Evolutionary conservation across 2,888 invertebrate genomes (phyloP).

Genomic region (Netelia virgata): DNA sequence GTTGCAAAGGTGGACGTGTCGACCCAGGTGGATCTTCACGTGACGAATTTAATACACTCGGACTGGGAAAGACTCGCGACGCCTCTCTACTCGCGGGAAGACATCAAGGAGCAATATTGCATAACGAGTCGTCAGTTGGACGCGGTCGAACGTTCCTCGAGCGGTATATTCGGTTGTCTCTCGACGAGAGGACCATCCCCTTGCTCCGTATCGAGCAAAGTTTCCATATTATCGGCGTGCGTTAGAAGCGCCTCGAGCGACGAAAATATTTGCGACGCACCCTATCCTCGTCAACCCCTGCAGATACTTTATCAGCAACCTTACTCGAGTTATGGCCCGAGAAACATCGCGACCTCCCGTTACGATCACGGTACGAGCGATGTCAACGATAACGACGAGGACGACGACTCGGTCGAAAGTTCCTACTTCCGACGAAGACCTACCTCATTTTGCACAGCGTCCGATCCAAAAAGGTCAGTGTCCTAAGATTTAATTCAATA

Average conservation of each 20-base stretch:
- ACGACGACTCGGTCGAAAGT: constrained; percentile 91
- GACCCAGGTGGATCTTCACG: constrained; percentile 84
- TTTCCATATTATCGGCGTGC: constrained; percentile 94
- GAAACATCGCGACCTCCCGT: constrained; percentile 62
- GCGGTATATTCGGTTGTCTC: constrained; percentile 94
- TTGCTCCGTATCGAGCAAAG: constrained; percentile 86
- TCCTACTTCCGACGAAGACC: constrained; percentile 93
- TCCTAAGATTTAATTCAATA: neutral
- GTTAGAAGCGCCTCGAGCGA: constrained; percentile 95
- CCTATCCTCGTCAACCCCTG: constrained; percentile 88
- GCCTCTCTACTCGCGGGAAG: constrained; percentile 93
- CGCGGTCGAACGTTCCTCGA: constrained; percentile 89
- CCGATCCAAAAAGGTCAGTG: constrained; percentile 88
- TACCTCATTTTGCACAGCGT: constrained; percentile 90
- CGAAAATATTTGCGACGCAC: constrained; percentile 94
- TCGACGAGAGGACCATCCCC: constrained; percentile 91
- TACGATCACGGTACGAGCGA: constrained; percentile 74
- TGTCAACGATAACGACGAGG: constrained; percentile 84
- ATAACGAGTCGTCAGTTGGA: constrained; percentile 96
- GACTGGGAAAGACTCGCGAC: constrained; percentile 85
- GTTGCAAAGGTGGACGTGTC: constrained; percentile 83
- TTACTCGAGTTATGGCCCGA: constrained; percentile 76
- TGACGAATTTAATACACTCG: constrained; percentile 86
- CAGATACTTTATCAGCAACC: constrained; percentile 82
- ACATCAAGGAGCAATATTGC: constrained; percentile 97